Conservation (phyloP, 2,888 invertebrate genomes). For the Andrena minutula region DNA sequence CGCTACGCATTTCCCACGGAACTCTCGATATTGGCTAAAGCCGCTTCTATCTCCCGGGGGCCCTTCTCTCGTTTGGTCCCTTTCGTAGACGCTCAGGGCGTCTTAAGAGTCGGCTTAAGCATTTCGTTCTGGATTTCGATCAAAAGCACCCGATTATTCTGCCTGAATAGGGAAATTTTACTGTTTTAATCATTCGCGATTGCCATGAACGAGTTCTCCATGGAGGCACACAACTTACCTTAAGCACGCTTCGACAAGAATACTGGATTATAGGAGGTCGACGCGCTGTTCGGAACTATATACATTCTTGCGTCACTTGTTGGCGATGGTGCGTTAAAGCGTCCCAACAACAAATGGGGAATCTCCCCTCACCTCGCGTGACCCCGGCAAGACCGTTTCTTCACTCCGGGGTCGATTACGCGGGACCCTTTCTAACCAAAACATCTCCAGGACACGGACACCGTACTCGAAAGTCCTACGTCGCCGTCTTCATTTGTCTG, state of each 20-base stretch:
- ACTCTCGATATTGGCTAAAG: no score
- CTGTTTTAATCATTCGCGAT: background rate
- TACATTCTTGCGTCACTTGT: background rate
- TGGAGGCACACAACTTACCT: background rate
- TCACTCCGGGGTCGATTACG: background rate
- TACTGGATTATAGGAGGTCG: constrained; percentile 5
- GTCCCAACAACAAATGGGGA: background rate
- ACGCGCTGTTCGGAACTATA: background rate
- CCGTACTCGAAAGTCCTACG: no score
- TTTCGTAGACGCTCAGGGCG: background rate
- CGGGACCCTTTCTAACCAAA: background rate
- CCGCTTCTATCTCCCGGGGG: background rate
- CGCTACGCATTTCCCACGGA: background rate
- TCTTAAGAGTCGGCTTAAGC: background rate
- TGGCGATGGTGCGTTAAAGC: background rate
- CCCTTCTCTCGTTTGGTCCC: background rate
- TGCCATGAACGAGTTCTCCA: background rate
- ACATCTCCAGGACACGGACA: background rate
- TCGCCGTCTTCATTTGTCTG: no score
- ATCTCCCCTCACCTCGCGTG: background rate
- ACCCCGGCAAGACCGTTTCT: background rate
- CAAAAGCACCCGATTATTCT: constrained; percentile 1
- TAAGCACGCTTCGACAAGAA: background rate
- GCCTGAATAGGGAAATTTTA: background rate
- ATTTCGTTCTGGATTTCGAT: background rate